phyloP scores from a whole-genome alignment of 2,113 vertebrate genomes.

The Cololabis saira region DNA sequence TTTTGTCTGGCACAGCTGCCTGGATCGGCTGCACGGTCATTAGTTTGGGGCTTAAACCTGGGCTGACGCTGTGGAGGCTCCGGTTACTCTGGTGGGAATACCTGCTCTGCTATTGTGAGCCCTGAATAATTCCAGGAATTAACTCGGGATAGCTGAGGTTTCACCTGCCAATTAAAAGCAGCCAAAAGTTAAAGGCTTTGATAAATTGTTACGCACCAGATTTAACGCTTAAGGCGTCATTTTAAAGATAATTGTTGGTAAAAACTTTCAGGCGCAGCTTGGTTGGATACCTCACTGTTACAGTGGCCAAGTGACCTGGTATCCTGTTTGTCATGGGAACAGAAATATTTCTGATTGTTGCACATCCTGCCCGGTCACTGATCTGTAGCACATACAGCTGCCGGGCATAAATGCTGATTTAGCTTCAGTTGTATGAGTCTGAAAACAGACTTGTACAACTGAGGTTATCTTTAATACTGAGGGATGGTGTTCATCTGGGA shows the following conservation, averaged over 20 bases:
- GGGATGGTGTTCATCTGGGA: constrained; percentile 35
- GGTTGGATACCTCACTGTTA: neutral
- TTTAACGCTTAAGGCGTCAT: too few species aligned
- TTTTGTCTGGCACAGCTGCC: constrained; percentile 75
- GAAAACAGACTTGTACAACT: constrained; percentile 37
- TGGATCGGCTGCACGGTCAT: constrained; percentile 76
- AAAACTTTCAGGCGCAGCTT: too few species aligned
- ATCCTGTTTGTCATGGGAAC: constrained; percentile 75
- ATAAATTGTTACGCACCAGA: too few species aligned
- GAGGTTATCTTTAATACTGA: constrained; percentile 31
- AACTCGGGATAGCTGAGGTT: constrained; percentile 57
- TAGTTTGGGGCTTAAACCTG: constrained; percentile 55
- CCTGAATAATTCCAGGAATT: constrained; percentile 72
- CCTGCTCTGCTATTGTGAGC: constrained; percentile 76
- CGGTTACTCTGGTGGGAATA: constrained; percentile 78
- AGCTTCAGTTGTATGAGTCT: constrained; percentile 57
- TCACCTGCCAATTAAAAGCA: constrained; percentile 10
- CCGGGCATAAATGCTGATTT: constrained; percentile 47
- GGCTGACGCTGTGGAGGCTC: constrained; percentile 60
- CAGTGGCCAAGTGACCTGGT: constrained; percentile 60
- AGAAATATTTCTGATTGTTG: constrained; percentile 71
- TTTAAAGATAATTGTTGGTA: too few species aligned
- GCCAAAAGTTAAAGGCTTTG: neutral
- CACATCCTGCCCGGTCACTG: constrained; percentile 70
- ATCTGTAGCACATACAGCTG: constrained; percentile 70